A percentile compares a stretch with the other conserved stretches of the same genome.
phyloP scores from a whole-genome alignment of 2,888 invertebrate species.

The Teleogryllus oceanicus region DNA sequence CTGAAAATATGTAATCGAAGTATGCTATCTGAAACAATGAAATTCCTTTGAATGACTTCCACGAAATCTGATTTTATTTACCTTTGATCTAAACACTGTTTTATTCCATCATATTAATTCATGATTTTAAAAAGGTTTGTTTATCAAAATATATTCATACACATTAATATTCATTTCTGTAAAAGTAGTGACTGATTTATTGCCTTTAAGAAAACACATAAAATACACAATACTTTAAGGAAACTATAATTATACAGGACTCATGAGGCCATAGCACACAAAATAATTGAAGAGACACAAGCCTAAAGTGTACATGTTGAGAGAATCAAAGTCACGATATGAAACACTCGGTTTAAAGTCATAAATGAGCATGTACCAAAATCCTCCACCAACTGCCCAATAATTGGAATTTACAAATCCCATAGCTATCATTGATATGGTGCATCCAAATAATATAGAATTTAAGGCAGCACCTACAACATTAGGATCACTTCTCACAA shows the following conservation, averaged over 20 bases:
- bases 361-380: conserved; percentile 11
- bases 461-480: background rate
- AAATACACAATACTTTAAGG: too few relatives aligned
- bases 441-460: background rate
- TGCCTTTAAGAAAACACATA: too few relatives aligned
- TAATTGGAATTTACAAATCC: conserved; percentile 6
- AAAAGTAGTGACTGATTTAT: too few relatives aligned
- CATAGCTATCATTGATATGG: background rate
- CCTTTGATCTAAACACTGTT: too few relatives aligned
- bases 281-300: background rate
- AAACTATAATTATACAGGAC: too few relatives aligned
- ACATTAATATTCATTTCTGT: too few relatives aligned
- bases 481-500: conserved; percentile 2
- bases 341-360: background rate
- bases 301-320: background rate
- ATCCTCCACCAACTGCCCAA: background rate
- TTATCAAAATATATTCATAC: too few relatives aligned
- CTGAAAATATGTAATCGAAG: background rate
- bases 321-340: background rate
- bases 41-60: too few relatives aligned
- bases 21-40: too few relatives aligned
- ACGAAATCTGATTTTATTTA: too few relatives aligned
- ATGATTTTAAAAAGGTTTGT: too few relatives aligned
- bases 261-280: background rate
- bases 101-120: too few relatives aligned